Evolutionary conservation across 1,140 invertebrate genomes (phyloP).

Genomic region (Teleogryllus occipitalis): DNA sequence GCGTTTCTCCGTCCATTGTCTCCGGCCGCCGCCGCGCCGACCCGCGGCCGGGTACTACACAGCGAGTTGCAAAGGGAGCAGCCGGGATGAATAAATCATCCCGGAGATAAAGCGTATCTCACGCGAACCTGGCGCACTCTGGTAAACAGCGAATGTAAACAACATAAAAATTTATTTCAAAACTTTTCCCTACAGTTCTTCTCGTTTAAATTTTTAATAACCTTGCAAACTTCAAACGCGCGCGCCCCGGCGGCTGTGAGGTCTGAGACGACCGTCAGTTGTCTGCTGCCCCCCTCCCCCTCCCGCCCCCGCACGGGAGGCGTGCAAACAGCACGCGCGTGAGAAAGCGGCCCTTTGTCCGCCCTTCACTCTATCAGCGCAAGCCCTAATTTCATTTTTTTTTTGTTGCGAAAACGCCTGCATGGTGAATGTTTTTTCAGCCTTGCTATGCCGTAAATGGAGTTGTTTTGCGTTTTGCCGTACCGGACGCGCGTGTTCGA

Average conservation of each 20-base stretch:
- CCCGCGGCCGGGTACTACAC: no score
- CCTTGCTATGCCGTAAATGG: neutral
- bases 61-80: neutral
- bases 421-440: neutral
- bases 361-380: neutral
- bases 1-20: neutral
- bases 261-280: neutral
- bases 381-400: neutral
- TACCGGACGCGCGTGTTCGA: no score
- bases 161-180: constrained; percentile 6
- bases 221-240: neutral
- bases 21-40: no score
- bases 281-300: neutral
- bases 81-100: neutral
- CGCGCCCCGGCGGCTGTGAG: neutral
- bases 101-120: neutral
- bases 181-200: neutral
- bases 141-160: neutral
- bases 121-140: neutral
- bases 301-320: no score
- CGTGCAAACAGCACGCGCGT: neutral
- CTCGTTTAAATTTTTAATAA: constrained; percentile 6
- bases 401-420: neutral
- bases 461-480: no score
- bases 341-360: neutral